Evolutionary conservation across 2,888 invertebrate genomes (phyloP).

Genomic region (Erannis defoliaria): DNA sequence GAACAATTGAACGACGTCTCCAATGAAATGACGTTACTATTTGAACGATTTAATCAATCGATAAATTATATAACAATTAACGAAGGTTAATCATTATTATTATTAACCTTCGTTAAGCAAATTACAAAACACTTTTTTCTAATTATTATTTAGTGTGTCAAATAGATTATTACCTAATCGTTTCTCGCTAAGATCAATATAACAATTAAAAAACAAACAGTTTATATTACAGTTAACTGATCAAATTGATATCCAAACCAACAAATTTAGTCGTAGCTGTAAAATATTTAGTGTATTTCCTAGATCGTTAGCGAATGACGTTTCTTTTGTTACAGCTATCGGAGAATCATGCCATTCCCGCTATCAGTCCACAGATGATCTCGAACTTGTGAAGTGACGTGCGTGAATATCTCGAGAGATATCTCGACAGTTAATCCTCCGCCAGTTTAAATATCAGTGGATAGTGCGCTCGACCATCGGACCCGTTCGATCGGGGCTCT

Average conservation of each 20-base stretch:
- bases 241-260: constrained; percentile 39
- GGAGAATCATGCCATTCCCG: constrained; percentile 72
- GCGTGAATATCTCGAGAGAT: constrained; percentile 44
- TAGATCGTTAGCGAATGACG: constrained; percentile 47
- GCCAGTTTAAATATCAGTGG: constrained; percentile 50
- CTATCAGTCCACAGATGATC: constrained; percentile 70
- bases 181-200: constrained; percentile 22
- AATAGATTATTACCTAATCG: constrained; percentile 3
- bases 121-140: background rate
- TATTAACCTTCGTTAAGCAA: background rate
- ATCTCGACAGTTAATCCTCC: constrained; percentile 40
- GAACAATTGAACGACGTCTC: too few relatives aligned
- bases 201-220: constrained; percentile 23
- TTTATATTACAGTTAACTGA: constrained; percentile 20
- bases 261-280: constrained; percentile 45
- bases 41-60: too few relatives aligned
- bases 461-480: constrained; percentile 51
- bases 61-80: too few relatives aligned
- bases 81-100: background rate
- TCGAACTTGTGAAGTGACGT: constrained; percentile 52
- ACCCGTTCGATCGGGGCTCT: constrained; percentile 52
- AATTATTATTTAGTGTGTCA: background rate
- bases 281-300: constrained; percentile 31
- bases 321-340: constrained; percentile 75
- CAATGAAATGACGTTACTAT: too few relatives aligned